Conservation (phyloP, 2,888 invertebrate genomes). For the Orthosia incerta region DNA sequence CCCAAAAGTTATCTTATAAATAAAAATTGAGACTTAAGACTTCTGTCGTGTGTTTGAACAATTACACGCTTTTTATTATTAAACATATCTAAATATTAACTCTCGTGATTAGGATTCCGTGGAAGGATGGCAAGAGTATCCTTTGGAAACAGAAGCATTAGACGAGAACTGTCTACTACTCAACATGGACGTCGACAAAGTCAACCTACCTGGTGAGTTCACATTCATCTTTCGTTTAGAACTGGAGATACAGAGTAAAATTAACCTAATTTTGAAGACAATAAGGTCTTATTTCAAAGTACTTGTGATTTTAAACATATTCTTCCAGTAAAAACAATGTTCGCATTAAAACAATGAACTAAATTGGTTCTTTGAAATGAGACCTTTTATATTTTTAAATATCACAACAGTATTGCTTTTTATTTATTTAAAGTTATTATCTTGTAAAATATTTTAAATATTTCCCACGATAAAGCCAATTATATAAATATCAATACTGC, state of each 20-base stretch:
- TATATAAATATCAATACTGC: conserved; percentile 28
- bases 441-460: conserved; percentile 29
- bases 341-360: neutral
- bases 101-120: conserved; percentile 80
- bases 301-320: neutral
- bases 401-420: conserved; percentile 20
- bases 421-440: neutral
- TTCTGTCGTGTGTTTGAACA: too few relatives aligned
- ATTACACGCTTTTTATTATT: too few relatives aligned
- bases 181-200: conserved; percentile 86
- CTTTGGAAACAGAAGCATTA: conserved; percentile 83
- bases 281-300: conserved; percentile 24
- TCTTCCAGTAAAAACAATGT: neutral
- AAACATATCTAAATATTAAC: neutral
- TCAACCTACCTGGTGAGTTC: conserved; percentile 80
- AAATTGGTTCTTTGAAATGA: conserved; percentile 23
- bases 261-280: neutral
- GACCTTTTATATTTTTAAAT: neutral
- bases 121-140: conserved; percentile 88
- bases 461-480: conserved; percentile 14
- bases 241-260: conserved; percentile 8
- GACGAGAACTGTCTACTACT: conserved; percentile 88
- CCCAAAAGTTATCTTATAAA: too few relatives aligned
- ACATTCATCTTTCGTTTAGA: neutral
- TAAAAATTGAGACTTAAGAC: too few relatives aligned